Evolutionary conservation across 2,113 vertebrate genomes (phyloP).

Genomic region (Machaerirhynchus nigripectus): DNA sequence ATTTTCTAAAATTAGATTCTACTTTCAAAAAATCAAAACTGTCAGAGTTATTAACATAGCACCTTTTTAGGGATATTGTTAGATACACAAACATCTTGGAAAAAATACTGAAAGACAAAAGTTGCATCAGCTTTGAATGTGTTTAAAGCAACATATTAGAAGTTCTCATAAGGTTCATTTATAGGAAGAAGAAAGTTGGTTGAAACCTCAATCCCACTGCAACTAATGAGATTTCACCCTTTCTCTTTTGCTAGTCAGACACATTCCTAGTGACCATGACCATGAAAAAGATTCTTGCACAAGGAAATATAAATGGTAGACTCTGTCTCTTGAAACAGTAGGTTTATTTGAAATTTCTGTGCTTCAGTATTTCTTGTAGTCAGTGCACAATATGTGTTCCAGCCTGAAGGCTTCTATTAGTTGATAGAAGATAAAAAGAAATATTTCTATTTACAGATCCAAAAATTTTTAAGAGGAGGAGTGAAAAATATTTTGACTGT

Average conservation of each 20-base stretch:
- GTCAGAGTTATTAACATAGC: neutral
- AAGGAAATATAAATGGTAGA: neutral
- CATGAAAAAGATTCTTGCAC: neutral
- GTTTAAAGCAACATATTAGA: neutral
- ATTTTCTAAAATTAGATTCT: slow-evolving; percentile 41
- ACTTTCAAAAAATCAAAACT: slow-evolving; percentile 19
- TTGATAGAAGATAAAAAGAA: slow-evolving; percentile 42
- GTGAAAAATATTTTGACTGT: slow-evolving; percentile 50
- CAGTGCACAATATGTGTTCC: neutral
- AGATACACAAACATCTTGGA: neutral
- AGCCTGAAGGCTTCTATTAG: slow-evolving; percentile 18
- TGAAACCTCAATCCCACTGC: neutral
- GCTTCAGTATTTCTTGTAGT: neutral
- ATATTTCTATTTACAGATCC: slow-evolving; percentile 5
- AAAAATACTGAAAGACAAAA: neutral
- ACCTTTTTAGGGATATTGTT: neutral
- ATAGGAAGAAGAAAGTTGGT: neutral
- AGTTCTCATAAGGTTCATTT: neutral
- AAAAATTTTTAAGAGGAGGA: neutral
- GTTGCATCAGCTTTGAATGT: neutral
- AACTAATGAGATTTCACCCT: slow-evolving; percentile 1
- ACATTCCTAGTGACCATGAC: neutral
- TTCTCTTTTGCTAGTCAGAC: neutral
- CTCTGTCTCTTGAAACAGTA: neutral
- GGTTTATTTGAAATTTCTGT: neutral